Base-by-base conservation (phyloP, 2,888 invertebrate species). In the Agriopis aurantiaria region DNA sequence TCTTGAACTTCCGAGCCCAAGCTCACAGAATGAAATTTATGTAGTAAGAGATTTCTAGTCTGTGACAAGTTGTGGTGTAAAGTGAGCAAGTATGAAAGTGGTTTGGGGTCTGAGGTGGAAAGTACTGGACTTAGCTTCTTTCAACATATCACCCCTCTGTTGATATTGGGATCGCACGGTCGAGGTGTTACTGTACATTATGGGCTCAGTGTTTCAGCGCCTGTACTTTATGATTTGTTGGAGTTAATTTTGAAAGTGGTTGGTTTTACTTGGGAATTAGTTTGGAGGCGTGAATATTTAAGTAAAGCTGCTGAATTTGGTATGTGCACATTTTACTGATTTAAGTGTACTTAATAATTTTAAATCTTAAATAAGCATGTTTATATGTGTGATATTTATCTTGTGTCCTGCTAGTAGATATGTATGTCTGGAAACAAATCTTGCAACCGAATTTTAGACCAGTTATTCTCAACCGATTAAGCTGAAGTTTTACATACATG, bases 61-160 rank as follows among this genome's bases (percentile, higher is more conserved):
- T 69, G 60, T 69, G 48, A 12, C 0, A n/a, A 12, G 23, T 12
- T 14, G 17, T 1, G 11, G 9, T 7, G 11, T 23, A 43, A 11
- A 17, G 49, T 55, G 40, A 8, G 45, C 10, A 17, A 64, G 45
- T 68, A 5, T 65, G 66, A 46, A 48, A 9, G 49, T 72, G 70
- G 71, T 68, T 67, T 64, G 53, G 67, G 73, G 72, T 76, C 72
- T 53, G 71, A 74, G 66, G 74, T 72, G 67, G 72, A 64, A 68
- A 80, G 78, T 80, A 74, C 74, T 67, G 78, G 80, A 78, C 76
- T 81, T 76, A 77, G 80, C 77, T 81, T 81, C 80, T 81, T 80
- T 82, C 82, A 79, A 80, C 79, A 79, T 77, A 78, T 75, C 78
- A 73, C 71, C 78, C 79, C 77, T 74, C 65, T 80, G 80, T 78